Conservation (phyloP, 2,888 invertebrate species). For the Amblyteles armatorius region DNA sequence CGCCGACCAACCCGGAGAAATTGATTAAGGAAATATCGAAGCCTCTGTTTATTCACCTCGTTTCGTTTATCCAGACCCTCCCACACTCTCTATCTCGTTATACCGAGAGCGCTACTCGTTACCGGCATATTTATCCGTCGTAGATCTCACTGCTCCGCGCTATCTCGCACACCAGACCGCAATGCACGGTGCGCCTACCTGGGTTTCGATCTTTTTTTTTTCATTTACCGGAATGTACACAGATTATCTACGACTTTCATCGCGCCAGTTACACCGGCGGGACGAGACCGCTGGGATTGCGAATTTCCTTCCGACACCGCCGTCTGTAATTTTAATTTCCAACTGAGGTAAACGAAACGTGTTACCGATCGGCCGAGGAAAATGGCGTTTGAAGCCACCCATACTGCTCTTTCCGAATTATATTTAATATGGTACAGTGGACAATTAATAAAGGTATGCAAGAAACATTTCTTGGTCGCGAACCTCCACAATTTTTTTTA, state of each 20-base stretch:
- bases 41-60: conserved; percentile 57
- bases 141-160: conserved; percentile 16
- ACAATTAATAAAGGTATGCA: too few species aligned
- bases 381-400: too few species aligned
- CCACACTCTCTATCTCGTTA: conserved; percentile 6
- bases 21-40: conserved; percentile 67
- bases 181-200: not conserved
- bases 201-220: not conserved
- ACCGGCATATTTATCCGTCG: conserved; percentile 22
- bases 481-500: too few species aligned
- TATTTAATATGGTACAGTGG: too few species aligned
- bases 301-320: not conserved
- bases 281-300: not conserved
- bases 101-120: conserved; percentile 10
- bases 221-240: not conserved
- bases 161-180: conserved; percentile 7
- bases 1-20: conserved; percentile 57
- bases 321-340: not conserved
- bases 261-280: not conserved
- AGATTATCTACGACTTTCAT: not conserved
- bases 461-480: too few species aligned
- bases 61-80: conserved; percentile 58
- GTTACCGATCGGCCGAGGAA: too few species aligned
- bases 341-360: not conserved
- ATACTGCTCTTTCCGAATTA: too few species aligned